Percentiles rank a stretch among this genome's conserved stretches.
Conservation (phyloP, 2,888 invertebrate genomes). For the Cephus pulcher region DNA sequence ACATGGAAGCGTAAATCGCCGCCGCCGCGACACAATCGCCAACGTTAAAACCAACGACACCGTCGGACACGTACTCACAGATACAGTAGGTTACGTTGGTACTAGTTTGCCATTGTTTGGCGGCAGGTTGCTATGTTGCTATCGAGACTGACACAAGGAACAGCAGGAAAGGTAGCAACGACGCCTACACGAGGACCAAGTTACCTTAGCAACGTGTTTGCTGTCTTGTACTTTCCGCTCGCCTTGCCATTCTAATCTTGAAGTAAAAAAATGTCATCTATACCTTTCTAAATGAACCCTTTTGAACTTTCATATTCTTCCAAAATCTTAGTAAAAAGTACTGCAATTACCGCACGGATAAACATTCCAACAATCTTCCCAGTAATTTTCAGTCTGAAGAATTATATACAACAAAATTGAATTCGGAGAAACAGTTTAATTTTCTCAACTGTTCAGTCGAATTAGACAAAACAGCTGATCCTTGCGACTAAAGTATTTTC, state of each 20-base stretch:
- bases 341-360: not conserved
- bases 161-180: not conserved
- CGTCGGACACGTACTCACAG: not conserved
- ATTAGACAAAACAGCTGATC: not conserved
- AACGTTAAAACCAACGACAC: not conserved
- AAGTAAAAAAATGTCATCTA: not conserved
- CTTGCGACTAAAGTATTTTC: not conserved
- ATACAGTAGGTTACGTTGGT: slow-evolving; percentile 24
- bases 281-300: not conserved
- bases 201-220: not conserved
- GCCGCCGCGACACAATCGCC: not conserved
- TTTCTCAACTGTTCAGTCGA: not conserved
- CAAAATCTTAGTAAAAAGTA: not conserved
- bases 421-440: not conserved
- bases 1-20: not conserved
- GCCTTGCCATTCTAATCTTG: not conserved
- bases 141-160: slow-evolving; percentile 34
- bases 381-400: not conserved
- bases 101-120: slow-evolving; percentile 22
- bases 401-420: not conserved
- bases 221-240: not conserved
- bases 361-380: not conserved
- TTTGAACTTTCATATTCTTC: not conserved
- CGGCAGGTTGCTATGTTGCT: slow-evolving; percentile 27
- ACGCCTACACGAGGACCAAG: not conserved